These are phyloP conservation scores for Danio albolineatus DNA, from an alignment of 2,797 vertebrate genomes.

Conservation along the genomic window DNA sequence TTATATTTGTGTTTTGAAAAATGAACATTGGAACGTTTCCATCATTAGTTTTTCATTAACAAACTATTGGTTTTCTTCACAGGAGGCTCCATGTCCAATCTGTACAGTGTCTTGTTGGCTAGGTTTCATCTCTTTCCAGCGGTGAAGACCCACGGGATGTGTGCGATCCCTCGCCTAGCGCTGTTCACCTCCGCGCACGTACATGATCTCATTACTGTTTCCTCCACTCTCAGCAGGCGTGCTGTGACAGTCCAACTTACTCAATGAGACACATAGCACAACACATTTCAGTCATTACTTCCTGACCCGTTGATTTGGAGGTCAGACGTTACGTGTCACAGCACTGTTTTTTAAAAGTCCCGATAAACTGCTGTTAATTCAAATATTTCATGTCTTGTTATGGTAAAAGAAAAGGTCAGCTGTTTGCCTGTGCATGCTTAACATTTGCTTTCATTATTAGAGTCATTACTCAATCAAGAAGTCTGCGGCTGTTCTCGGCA, in stretches of 20 bases:
- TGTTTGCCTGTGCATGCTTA: conserved; percentile 2
- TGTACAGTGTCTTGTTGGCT: conserved; percentile 77
- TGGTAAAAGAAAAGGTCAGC: conserved; percentile 26
- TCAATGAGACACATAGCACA: conserved; percentile 41
- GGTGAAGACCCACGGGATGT: conserved; percentile 79
- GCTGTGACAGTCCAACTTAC: conserved; percentile 35
- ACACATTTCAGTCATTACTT: conserved; percentile 40
- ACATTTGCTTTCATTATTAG: conserved; percentile 62
- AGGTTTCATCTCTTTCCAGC: conserved; percentile 77
- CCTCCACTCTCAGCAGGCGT: background rate
- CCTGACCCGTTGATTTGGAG: conserved; percentile 22
- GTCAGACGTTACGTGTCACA: conserved; percentile 34
- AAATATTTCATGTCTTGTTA: conserved; percentile 19
- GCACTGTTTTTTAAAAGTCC: conserved; percentile 28
- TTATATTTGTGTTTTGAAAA: background rate
- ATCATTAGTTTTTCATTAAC: conserved; percentile 28
- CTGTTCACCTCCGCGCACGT: conserved; percentile 81
- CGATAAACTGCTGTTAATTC: conserved; percentile 11
- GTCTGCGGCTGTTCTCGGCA: conserved; percentile 71
- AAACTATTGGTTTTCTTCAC: conserved; percentile 31
- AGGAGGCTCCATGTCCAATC: conserved; percentile 80
- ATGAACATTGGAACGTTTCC: conserved; percentile 4
- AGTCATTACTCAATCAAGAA: conserved; percentile 82
- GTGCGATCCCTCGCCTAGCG: conserved; percentile 68
- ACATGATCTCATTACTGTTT: conserved; percentile 56